Evolutionary conservation across 2,888 invertebrate genomes (phyloP).

Genomic region (Phyllotreta striolata): DNA sequence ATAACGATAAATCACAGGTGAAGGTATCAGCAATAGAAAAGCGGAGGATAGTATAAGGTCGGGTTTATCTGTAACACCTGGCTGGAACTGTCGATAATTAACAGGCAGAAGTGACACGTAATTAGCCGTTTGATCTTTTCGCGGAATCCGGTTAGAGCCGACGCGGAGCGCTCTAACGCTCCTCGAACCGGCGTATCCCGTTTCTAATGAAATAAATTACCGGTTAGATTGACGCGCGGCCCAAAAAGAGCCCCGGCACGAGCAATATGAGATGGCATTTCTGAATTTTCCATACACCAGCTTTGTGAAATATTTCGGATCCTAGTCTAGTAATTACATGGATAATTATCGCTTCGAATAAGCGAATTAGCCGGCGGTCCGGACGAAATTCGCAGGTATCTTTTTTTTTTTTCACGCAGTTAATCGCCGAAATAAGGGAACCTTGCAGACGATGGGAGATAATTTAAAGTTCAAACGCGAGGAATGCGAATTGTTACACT

Average conservation of each 20-base stretch:
- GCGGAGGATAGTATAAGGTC: no score
- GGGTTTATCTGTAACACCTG: slow-evolving; percentile 45
- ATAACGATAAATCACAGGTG: no score
- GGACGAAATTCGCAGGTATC: slow-evolving; percentile 18
- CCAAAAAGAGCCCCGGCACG: slow-evolving; percentile 7
- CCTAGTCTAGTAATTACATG: neutral
- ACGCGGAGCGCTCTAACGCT: slow-evolving; percentile 32
- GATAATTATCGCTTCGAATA: no score
- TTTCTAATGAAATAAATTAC: slow-evolving; percentile 36
- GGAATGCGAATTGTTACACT: slow-evolving; percentile 40
- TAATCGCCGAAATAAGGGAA: slow-evolving; percentile 37
- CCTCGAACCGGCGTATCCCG: slow-evolving; percentile 18
- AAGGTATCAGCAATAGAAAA: no score
- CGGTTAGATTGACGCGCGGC: slow-evolving; percentile 30
- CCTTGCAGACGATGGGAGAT: slow-evolving; percentile 36
- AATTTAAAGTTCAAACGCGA: slow-evolving; percentile 39
- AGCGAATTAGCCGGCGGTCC: no score
- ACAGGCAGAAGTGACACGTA: slow-evolving; percentile 43
- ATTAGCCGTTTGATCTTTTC: slow-evolving; percentile 46
- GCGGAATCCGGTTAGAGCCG: slow-evolving; percentile 45
- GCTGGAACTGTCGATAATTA: slow-evolving; percentile 46
- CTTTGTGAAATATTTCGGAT: slow-evolving; percentile 11
- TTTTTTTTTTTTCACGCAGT: slow-evolving; percentile 28
- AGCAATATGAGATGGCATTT: neutral
- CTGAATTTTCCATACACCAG: slow-evolving; percentile 3